These are phyloP conservation scores for Anniella stebbinsi DNA, from an alignment of 2,797 vertebrate genomes.

Conservation along the genomic window DNA sequence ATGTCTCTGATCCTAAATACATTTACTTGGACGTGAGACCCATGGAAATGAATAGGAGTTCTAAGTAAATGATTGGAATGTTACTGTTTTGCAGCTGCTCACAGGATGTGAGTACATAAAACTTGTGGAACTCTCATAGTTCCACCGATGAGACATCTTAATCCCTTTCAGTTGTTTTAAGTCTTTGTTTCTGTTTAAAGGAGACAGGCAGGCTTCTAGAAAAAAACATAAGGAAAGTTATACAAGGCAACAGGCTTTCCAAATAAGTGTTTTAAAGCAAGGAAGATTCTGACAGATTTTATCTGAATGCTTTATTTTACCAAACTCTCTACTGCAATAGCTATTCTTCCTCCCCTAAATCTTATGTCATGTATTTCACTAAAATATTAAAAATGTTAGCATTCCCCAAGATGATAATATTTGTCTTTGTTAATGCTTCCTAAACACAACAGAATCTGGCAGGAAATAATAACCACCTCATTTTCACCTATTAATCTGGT, in stretches of 20 bases:
- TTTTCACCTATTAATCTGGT: constrained; percentile 35
- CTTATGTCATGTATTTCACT: constrained; percentile 8
- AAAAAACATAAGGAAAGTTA: background rate
- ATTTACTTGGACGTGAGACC: background rate
- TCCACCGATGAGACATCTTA: background rate
- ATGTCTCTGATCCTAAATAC: background rate
- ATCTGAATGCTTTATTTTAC: constrained; percentile 1
- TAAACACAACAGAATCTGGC: constrained; percentile 44
- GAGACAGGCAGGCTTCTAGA: background rate
- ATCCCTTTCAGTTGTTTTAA: background rate
- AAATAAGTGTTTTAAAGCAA: background rate
- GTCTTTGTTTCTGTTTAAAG: constrained; percentile 5
- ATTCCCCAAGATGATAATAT: constrained; percentile 33
- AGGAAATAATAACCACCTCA: constrained; percentile 36
- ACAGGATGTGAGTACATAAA: background rate
- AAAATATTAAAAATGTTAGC: constrained; percentile 51
- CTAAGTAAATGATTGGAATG: background rate
- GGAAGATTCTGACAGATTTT: background rate
- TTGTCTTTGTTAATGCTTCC: constrained; percentile 36
- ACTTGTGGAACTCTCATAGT: background rate
- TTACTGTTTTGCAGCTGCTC: background rate
- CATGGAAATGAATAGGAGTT: background rate
- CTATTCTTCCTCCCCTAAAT: background rate
- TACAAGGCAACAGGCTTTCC: background rate
- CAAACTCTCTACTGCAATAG: background rate